These are phyloP conservation scores for Ruditapes philippinarum DNA, from an alignment of 1,140 invertebrate genomes.

Conservation along the genomic window DNA sequence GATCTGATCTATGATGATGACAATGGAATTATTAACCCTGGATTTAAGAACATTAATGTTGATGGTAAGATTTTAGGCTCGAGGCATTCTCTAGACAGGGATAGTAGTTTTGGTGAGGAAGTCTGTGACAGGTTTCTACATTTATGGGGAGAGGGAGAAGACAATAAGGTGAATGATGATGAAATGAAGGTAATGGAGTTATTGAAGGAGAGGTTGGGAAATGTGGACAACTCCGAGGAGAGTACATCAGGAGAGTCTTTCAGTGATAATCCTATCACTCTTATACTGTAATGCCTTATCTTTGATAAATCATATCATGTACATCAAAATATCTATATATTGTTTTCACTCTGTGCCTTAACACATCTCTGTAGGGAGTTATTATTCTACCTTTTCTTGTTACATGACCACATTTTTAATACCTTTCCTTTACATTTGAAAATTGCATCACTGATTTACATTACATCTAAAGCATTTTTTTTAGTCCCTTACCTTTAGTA, in stretches of 20 bases:
- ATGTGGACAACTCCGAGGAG: neutral
- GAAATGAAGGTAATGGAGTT: conserved; percentile 32
- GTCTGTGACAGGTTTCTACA: conserved; percentile 21
- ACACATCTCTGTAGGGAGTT: too few relatives aligned
- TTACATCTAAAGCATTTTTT: too few relatives aligned
- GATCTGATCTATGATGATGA: neutral
- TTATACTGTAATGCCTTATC: too few relatives aligned
- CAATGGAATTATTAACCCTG: neutral
- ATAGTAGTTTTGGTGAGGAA: conserved; percentile 16
- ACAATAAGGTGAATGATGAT: neutral
- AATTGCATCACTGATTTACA: too few relatives aligned
- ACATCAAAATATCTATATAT: too few relatives aligned
- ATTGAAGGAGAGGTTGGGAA: conserved; percentile 25
- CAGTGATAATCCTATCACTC: conserved; percentile 34
- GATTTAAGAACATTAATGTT: conserved; percentile 47
- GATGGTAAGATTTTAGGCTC: conserved; percentile 58
- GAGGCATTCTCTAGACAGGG: conserved; percentile 1
- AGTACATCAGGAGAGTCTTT: conserved; percentile 22
- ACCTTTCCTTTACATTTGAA: too few relatives aligned
- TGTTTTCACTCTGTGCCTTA: too few relatives aligned
- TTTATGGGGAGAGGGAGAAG: neutral
- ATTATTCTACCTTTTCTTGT: too few relatives aligned
- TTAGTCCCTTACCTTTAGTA: too few relatives aligned
- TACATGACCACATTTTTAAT: too few relatives aligned
- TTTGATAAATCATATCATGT: too few relatives aligned